A percentile compares a stretch with the other conserved stretches of the same genome.
Evolutionary conservation across 2,888 invertebrate species (phyloP).

Genomic region (Coecobrya sp.): DNA sequence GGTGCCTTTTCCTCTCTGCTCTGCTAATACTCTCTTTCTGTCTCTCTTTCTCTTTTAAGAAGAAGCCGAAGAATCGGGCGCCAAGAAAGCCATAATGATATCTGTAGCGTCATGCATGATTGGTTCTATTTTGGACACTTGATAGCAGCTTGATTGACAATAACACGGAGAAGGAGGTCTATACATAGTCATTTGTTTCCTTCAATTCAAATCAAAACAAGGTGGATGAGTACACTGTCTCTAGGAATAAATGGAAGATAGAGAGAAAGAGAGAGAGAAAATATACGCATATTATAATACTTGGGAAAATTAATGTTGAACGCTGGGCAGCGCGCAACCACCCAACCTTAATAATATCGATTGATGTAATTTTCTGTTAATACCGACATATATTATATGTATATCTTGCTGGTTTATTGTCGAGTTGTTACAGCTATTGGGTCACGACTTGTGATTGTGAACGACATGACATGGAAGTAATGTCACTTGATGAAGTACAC

Average conservation of each 20-base stretch:
- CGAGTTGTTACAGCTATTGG: background rate
- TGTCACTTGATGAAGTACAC: background rate
- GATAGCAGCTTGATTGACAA: background rate
- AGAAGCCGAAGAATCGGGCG: background rate
- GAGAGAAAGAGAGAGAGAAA: too few relatives aligned
- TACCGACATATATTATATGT: too few relatives aligned
- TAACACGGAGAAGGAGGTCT: background rate
- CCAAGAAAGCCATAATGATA: background rate
- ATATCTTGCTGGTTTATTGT: too few relatives aligned
- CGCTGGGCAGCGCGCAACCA: background rate
- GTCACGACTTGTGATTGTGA: background rate
- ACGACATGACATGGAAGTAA: background rate
- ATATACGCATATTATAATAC: too few relatives aligned
- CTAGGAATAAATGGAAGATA: too few relatives aligned
- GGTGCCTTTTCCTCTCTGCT: background rate
- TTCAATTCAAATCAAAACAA: background rate
- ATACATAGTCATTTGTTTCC: background rate
- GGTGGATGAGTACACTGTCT: background rate
- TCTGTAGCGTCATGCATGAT: slow-evolving; percentile 23
- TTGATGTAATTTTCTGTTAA: background rate
- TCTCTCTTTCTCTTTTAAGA: background rate
- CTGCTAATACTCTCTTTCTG: background rate
- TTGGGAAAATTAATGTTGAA: too few relatives aligned
- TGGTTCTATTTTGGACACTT: slow-evolving; percentile 1
- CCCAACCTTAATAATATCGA: slow-evolving; percentile 16